Evolutionary conservation across 2,797 vertebrate genomes (phyloP), one percentile per base, ranked within the genome.

Genomic region (Lagodon rhomboides): DNA sequence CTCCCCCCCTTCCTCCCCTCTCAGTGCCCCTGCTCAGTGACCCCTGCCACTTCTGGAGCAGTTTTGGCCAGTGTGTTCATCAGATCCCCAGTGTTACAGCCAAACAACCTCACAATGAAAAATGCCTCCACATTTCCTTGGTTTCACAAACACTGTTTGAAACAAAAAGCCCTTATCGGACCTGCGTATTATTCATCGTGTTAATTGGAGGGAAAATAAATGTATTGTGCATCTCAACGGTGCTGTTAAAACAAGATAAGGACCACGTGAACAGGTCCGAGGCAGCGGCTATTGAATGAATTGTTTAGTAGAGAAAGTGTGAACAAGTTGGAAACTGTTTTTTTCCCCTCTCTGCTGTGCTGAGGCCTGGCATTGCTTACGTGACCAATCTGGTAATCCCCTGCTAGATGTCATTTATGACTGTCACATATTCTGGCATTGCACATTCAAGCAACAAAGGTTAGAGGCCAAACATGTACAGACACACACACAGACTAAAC

Each of bases 181-280:
- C 90, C 92, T 93, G 88, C 59, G 75, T 93, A 94, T 95, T 95
- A 94, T 94, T 95, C 91, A 90, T 83, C 1, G 86, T 92, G 93
- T 94, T 95, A 95, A 96, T 95, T 94, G 93, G 85, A 91, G 79
- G 91, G 91, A 92, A 94, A 93, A 92, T 94, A 90, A 93, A 91
- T 88, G 93, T 85, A 95, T 93, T 94, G 93, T 94, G 93, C 87
- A 94, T 95, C 85, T 88, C 71, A 46, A 85, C 71, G 2, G 79
- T 68, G 83, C 95, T 96, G 95, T 95, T 94, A 93, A 95, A 95
- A 95, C 95, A 95, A 95, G 95, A 96, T 96, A 96, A 96, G 95
- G 76, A 81, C 75, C 50, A n/a, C 18, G 17, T 25, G 77, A 87
- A 83, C 72, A 80, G 80, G 90, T 94, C 91, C n/a, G 64, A 88